These are phyloP conservation scores for Sweltsa coloradensis DNA, from an alignment of 1,140 invertebrate species.

Conservation along the genomic window DNA sequence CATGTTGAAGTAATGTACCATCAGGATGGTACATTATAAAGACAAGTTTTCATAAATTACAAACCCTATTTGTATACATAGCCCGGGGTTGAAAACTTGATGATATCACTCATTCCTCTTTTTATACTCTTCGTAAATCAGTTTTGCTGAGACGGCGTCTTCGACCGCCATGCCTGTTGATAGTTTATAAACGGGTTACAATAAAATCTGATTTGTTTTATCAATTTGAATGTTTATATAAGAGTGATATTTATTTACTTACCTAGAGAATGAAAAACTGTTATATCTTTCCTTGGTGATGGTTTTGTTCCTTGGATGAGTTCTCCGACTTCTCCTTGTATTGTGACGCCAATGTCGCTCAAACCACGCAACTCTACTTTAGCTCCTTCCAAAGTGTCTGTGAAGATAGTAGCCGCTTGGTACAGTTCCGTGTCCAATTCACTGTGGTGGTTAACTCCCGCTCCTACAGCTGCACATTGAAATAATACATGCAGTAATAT, in stretches of 20 bases:
- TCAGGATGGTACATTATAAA: too few species aligned
- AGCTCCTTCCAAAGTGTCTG: conserved; percentile 29
- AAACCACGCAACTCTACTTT: conserved; percentile 24
- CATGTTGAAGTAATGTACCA: too few species aligned
- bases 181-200: conserved; percentile 11
- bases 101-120: not conserved
- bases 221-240: too few species aligned
- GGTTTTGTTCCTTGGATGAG: conserved; percentile 20
- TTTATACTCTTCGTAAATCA: conserved; percentile 27
- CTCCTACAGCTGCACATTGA: conserved; percentile 29
- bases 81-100: not conserved
- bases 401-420: conserved; percentile 23
- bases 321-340: conserved; percentile 29
- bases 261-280: conserved; percentile 29
- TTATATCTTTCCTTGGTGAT: conserved; percentile 14
- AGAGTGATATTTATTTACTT: too few species aligned
- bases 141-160: conserved; percentile 34
- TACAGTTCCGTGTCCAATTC: conserved; percentile 31
- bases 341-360: conserved; percentile 19
- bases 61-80: too few species aligned
- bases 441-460: conserved; percentile 25
- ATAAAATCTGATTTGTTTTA: not conserved
- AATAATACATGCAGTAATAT: not conserved
- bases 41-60: too few species aligned
- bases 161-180: conserved; percentile 36